Conservation (phyloP, 2,113 vertebrate species). For the Macroglossus sobrinus region DNA sequence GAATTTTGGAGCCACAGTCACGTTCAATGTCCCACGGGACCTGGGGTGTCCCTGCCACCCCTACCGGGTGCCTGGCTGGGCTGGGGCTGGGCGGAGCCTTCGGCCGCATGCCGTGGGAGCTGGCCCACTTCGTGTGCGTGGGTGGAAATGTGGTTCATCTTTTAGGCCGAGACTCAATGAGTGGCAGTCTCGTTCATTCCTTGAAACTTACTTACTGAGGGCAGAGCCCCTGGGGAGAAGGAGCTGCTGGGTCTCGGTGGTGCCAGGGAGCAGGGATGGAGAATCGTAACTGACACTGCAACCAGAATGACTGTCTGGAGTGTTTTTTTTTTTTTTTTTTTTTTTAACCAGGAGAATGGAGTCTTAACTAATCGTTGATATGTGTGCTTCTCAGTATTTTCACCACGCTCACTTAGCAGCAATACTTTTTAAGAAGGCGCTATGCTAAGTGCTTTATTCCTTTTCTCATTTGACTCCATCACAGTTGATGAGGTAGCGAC, state of each 20-base stretch:
- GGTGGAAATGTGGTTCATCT: background rate
- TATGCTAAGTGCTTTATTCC: background rate
- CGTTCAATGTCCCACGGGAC: accelerated
- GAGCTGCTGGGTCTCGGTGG: background rate
- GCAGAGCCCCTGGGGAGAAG: background rate
- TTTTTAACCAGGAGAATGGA: background rate
- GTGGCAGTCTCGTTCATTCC: background rate
- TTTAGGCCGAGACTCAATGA: background rate
- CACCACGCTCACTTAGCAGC: too few species aligned
- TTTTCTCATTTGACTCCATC: background rate
- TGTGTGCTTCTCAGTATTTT: background rate
- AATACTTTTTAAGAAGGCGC: background rate
- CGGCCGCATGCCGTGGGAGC: accelerated
- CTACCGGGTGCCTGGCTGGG: background rate
- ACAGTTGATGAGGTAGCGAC: background rate
- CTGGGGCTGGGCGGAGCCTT: background rate
- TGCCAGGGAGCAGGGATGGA: background rate
- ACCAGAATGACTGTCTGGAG: background rate
- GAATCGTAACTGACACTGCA: background rate
- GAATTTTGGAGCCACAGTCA: accelerated
- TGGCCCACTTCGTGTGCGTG: background rate
- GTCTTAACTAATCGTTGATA: background rate
- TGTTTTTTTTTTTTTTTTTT: background rate
- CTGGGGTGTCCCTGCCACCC: accelerated
- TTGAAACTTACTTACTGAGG: slow-evolving; percentile 5